phyloP scores from a whole-genome alignment of 2,888 invertebrate species.

The Tortricodes alternella region DNA sequence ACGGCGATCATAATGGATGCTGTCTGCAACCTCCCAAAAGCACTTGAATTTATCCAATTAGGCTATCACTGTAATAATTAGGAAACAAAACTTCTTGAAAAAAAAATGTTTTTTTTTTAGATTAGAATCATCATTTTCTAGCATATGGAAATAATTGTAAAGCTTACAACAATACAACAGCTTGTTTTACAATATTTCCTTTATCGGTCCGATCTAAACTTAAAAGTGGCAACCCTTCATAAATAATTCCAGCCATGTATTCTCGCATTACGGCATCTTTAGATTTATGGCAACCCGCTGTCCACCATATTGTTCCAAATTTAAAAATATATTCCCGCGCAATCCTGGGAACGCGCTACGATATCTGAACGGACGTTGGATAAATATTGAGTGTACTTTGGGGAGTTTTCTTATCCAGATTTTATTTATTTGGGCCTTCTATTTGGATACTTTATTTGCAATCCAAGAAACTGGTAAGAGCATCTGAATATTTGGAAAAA shows the following conservation, averaged over 20 bases:
- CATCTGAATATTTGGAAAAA: too few species aligned
- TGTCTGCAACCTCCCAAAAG: neutral
- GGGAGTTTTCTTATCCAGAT: slow-evolving; percentile 52
- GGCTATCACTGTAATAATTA: too few species aligned
- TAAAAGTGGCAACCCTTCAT: slow-evolving; percentile 68
- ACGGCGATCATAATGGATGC: neutral
- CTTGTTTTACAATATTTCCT: slow-evolving; percentile 47
- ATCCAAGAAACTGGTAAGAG: slow-evolving; percentile 1
- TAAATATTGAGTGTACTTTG: slow-evolving; percentile 53
- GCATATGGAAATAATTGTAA: too few species aligned
- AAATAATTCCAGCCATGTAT: slow-evolving; percentile 74
- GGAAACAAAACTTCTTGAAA: neutral
- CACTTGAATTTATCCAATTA: neutral
- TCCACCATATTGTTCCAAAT: slow-evolving; percentile 79
- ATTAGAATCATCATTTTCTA: too few species aligned
- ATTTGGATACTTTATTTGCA: slow-evolving; percentile 40
- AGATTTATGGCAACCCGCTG: slow-evolving; percentile 77
- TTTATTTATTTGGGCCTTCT: slow-evolving; percentile 51
- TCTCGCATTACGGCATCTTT: slow-evolving; percentile 75
- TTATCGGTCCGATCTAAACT: slow-evolving; percentile 52
- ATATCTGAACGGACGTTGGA: slow-evolving; percentile 47
- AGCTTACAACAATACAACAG: neutral
- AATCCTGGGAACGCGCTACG: slow-evolving; percentile 49
- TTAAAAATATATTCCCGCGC: slow-evolving; percentile 69
- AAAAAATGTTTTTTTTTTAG: too few species aligned